Percentiles rank a stretch among this genome's conserved stretches.
Conservation (phyloP, 2,888 invertebrate genomes). For the Drosophila colorata region DNA sequence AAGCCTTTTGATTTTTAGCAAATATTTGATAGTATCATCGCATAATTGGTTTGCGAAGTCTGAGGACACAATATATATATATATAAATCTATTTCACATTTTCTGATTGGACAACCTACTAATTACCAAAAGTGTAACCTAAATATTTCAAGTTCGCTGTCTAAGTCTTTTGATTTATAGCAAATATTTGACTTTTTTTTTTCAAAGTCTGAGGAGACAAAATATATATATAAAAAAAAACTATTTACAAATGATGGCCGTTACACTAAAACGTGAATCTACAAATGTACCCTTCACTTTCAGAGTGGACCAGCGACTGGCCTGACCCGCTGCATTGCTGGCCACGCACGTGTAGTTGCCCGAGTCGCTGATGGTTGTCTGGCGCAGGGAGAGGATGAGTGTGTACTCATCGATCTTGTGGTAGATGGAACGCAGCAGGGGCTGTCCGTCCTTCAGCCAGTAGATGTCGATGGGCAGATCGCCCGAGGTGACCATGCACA, state of each 20-base stretch:
- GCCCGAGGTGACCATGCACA: constrained; percentile 90
- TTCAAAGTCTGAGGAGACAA: too few species aligned
- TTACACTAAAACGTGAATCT: neutral
- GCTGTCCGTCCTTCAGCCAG: constrained; percentile 87
- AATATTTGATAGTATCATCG: too few species aligned
- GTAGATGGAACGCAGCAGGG: constrained; percentile 82
- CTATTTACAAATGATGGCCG: constrained; percentile 4
- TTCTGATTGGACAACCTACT: neutral
- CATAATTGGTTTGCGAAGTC: too few species aligned
- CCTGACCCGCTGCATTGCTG: constrained; percentile 87
- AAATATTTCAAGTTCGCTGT: neutral
- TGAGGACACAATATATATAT: too few species aligned
- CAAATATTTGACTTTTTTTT: too few species aligned
- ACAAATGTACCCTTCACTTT: constrained; percentile 87
- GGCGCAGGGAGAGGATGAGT: constrained; percentile 85
- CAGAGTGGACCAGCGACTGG: constrained; percentile 86
- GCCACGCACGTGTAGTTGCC: constrained; percentile 88
- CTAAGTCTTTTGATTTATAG: constrained; percentile 43
- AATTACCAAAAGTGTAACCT: too few species aligned
- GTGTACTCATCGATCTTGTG: constrained; percentile 86
- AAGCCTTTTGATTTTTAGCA: constrained; percentile 42
- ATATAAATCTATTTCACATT: too few species aligned
- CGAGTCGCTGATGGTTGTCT: constrained; percentile 84
- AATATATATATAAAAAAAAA: constrained; percentile 7
- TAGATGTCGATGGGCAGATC: constrained; percentile 92